Percentiles rank a stretch among this genome's conserved stretches.
phyloP scores from a whole-genome alignment of 2,888 invertebrate species.

The Ormyrus pomaceus region DNA sequence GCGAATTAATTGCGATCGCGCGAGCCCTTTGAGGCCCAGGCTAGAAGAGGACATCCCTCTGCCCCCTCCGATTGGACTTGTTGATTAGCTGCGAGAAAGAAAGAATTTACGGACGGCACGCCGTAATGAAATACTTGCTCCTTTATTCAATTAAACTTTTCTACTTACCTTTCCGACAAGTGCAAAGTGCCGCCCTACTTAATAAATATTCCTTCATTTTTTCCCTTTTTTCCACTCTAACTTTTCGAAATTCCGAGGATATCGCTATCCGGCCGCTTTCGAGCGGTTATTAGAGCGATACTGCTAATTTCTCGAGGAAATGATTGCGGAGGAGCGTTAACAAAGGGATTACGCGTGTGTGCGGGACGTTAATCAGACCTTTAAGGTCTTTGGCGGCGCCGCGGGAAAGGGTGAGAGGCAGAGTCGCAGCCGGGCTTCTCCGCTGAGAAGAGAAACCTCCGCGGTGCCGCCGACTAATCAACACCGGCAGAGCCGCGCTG shows the following conservation, averaged over 20 bases:
- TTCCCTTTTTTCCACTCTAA: background rate
- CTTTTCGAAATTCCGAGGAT: background rate
- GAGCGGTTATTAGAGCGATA: background rate
- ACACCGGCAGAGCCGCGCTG: constrained; percentile 64
- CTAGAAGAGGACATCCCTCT: constrained; percentile 41
- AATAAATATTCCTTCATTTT: too few relatives aligned
- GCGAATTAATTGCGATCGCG: constrained; percentile 73
- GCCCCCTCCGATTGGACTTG: constrained; percentile 45
- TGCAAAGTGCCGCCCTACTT: too few relatives aligned
- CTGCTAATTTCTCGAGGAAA: constrained; percentile 51
- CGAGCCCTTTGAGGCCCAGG: constrained; percentile 64
- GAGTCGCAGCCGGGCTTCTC: constrained; percentile 67
- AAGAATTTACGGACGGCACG: constrained; percentile 12
- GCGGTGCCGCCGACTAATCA: constrained; percentile 71
- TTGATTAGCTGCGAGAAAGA: constrained; percentile 50
- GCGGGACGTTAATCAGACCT: constrained; percentile 68
- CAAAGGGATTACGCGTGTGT: constrained; percentile 66
- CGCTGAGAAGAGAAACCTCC: constrained; percentile 67
- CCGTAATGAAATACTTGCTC: constrained; percentile 49
- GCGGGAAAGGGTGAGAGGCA: constrained; percentile 20
- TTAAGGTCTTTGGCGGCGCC: constrained; percentile 64
- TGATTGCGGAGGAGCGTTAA: constrained; percentile 65
- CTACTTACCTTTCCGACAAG: background rate
- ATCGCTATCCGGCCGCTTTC: background rate
- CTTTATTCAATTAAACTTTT: constrained; percentile 52